These are phyloP conservation scores for Felis catus DNA, from an alignment of 2,113 vertebrate genomes.

Conservation along the genomic window F.catus_Fca126_mat1.0 CM031418.1:41185501-41186000, in stretches of 20 bases:
- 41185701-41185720: neutral
- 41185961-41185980: slow-evolving; percentile 50
- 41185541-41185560: slow-evolving; percentile 74
- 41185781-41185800: neutral
- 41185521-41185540: slow-evolving; percentile 87
- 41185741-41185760: neutral
- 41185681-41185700: neutral
- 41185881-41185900: neutral
- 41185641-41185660: neutral
- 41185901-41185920: no score
- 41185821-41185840: neutral
- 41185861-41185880: neutral
- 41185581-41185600: neutral
- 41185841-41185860: neutral
- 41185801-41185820: neutral
- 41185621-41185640: neutral
- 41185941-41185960: slow-evolving; percentile 50
- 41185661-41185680: neutral
- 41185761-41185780: neutral
- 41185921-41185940: slow-evolving; percentile 81
- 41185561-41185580: neutral
- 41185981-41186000: slow-evolving; percentile 75
- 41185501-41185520: slow-evolving; percentile 83
- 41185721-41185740: neutral
- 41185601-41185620: neutral